Conservation (phyloP, 1,140 invertebrate genomes). For the Lordiphosa collinella region DNA sequence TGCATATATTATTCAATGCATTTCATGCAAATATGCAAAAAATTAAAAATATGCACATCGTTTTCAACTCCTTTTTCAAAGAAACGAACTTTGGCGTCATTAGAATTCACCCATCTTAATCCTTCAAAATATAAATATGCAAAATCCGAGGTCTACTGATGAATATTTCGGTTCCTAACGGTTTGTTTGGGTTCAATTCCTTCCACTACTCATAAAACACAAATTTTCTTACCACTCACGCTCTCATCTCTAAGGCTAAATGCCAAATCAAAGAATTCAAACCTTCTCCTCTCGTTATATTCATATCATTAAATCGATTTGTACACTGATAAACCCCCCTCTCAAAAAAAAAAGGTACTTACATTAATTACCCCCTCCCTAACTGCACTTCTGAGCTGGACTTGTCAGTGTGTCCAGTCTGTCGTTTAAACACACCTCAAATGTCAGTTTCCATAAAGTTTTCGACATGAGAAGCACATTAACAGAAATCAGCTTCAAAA, state of each 20-base stretch:
- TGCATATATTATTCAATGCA: too few relatives aligned
- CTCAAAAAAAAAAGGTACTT: slow-evolving; percentile 37
- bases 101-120: too few relatives aligned
- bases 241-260: slow-evolving; percentile 4
- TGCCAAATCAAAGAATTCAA: slow-evolving; percentile 13
- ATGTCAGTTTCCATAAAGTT: slow-evolving; percentile 68
- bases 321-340: slow-evolving; percentile 54
- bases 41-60: too few relatives aligned
- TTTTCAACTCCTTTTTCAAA: too few relatives aligned
- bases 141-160: too few relatives aligned
- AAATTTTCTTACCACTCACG: too few relatives aligned
- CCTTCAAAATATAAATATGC: too few relatives aligned
- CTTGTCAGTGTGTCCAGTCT: slow-evolving; percentile 20
- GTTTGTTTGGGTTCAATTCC: too few relatives aligned
- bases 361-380: slow-evolving; percentile 71
- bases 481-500: slow-evolving; percentile 17
- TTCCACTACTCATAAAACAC: too few relatives aligned
- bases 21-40: too few relatives aligned
- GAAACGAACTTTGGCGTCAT: too few relatives aligned
- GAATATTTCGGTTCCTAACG: too few relatives aligned
- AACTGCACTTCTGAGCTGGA: slow-evolving; percentile 30
- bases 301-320: slow-evolving; percentile 61
- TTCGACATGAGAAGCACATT: slow-evolving; percentile 73
- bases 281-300: slow-evolving; percentile 16
- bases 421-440: slow-evolving; percentile 57